A percentile compares a stretch with the other conserved stretches of the same genome.
phyloP scores from a whole-genome alignment of 1,140 invertebrate genomes.

The Leptopilina boulardi region DNA sequence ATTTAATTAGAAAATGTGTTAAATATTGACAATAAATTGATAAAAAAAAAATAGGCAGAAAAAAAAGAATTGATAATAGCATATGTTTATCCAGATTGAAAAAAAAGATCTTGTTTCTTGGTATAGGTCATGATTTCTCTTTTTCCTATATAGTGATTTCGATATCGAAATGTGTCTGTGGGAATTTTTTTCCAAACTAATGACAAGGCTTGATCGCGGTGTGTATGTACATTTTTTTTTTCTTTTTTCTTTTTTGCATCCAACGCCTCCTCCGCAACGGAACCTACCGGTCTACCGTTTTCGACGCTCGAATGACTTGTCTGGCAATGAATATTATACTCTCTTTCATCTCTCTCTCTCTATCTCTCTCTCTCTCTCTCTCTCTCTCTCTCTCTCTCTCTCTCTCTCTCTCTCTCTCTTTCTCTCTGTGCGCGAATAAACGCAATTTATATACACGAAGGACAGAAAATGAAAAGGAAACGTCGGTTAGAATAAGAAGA shows the following conservation, averaged over 20 bases:
- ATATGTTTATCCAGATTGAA: too few relatives aligned
- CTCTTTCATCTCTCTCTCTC: not conserved
- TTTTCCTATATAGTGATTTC: not conserved
- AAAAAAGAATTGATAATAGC: too few relatives aligned
- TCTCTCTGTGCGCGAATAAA: too few relatives aligned
- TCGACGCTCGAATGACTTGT: conserved; percentile 54
- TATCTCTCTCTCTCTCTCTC: not conserved
- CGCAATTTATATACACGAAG: conserved; percentile 54
- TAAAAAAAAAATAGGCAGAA: too few relatives aligned
- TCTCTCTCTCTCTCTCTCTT: too few relatives aligned
- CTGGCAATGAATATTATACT: conserved; percentile 48
- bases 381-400: too few relatives aligned
- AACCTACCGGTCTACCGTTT: conserved; percentile 52
- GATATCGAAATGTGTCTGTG: conserved; percentile 9
- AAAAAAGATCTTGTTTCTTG: too few relatives aligned
- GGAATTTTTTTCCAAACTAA: not conserved
- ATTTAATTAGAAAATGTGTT: too few relatives aligned
- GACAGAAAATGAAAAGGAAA: conserved; percentile 36
- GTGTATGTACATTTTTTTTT: conserved; percentile 21
- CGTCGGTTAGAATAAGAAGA: conserved; percentile 18
- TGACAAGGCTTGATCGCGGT: conserved; percentile 35
- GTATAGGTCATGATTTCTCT: not conserved
- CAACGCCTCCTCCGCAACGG: conserved; percentile 58
- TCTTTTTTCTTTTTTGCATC: too few relatives aligned
- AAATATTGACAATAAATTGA: too few relatives aligned